These are phyloP conservation scores for Neoitamus cyanurus DNA, from an alignment of 2,888 invertebrate species.

Conservation along the genomic window DNA sequence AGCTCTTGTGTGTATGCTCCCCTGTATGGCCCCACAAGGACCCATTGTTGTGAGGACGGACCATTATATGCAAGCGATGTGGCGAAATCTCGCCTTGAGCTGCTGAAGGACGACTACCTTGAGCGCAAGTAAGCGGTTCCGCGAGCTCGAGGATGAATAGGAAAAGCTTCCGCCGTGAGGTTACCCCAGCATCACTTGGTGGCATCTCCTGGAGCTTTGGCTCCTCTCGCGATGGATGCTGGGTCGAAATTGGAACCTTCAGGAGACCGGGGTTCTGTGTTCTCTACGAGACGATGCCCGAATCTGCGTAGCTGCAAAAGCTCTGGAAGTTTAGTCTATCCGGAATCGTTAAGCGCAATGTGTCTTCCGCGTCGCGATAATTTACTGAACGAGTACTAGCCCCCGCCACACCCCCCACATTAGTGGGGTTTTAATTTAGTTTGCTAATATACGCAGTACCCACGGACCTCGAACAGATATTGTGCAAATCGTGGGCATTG, in stretches of 20 bases:
- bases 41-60: neutral
- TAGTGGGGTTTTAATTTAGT: neutral
- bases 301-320: conserved; percentile 43
- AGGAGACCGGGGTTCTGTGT: neutral
- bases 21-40: neutral
- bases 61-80: neutral
- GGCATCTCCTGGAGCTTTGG: neutral
- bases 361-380: conserved; percentile 47
- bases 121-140: neutral
- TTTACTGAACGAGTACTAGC: conserved; percentile 6
- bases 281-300: neutral
- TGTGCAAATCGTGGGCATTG: neutral
- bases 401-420: conserved; percentile 32
- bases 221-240: neutral
- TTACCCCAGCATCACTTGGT: neutral
- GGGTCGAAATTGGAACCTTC: neutral
- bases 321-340: conserved; percentile 47
- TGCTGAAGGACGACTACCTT: neutral
- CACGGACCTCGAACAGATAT: neutral
- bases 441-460: neutral
- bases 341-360: conserved; percentile 49
- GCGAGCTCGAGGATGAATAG: neutral
- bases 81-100: neutral
- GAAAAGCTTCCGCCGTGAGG: neutral
- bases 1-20: neutral